Base-by-base conservation (phyloP, 2,797 vertebrate genomes). In the Micrastur ruficollis region DNA sequence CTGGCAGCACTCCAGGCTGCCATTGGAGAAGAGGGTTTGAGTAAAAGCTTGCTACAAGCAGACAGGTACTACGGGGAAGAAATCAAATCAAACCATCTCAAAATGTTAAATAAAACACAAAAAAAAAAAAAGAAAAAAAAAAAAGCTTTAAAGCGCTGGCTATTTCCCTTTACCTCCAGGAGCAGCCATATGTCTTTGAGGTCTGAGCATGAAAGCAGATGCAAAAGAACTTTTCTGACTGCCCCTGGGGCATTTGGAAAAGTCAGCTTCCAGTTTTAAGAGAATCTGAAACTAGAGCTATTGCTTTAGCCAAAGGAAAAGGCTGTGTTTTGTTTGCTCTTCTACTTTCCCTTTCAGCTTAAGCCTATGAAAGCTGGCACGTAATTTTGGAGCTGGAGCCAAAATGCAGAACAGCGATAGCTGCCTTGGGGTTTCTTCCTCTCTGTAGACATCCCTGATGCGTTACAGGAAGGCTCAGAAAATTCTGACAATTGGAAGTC, bases 381-480 rank as follows among this genome's bases (percentile, higher is more conserved):
- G 65, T n/a, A 40, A 68, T 65, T 85, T 76, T 50, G 53, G 81
- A 91, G 65, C 81, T 59, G 53, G 31, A 78, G 86, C 90, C 94
- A 97, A 96, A 95, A 95, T 58, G 67, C 88, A 92, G 86, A 89
- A 7, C 68, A 87, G 61, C n/a, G 63, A 82, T 86, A 82, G 90
- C 70, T 92, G 88, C 86, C 88, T 94, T 73, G 56, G 81, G 90
- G 80, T 86, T 96, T 89, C 92, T 93, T 97, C 90, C 92, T 95
- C 86, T 89, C 90, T 47, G 68, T 22, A 89, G 90, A 67, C 86
- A 95, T 80, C 90, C 63, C 89, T 4, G 6, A 38, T 26, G 53
- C 0, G 65, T 38, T 72, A 68, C 93, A 89, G 94, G 92, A 87
- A 95, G 40, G 49, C 36, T 81, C 94, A 62, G 61, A 83, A 90